Conservation (phyloP, 2,888 invertebrate genomes). For the Flexamia atlantica region DNA sequence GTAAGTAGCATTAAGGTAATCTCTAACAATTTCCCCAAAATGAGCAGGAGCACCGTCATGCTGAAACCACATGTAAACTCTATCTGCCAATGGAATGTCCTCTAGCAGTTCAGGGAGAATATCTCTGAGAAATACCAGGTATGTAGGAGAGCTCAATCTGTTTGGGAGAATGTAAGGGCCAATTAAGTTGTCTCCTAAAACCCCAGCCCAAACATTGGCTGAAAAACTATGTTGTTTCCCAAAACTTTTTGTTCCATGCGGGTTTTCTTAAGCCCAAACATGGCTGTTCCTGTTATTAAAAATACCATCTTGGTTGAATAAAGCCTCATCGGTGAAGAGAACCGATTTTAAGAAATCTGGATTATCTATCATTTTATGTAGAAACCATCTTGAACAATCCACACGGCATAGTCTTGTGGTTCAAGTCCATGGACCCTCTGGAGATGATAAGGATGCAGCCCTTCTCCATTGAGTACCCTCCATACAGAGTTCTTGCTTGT, state of each 20-base stretch:
- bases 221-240: constrained; percentile 24
- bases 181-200: constrained; percentile 24
- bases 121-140: constrained; percentile 2
- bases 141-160: not conserved
- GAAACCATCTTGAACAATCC: constrained; percentile 56
- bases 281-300: not conserved
- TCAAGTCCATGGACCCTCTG: constrained; percentile 44
- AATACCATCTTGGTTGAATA: constrained; percentile 5
- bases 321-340: constrained; percentile 25
- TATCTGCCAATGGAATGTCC: not conserved
- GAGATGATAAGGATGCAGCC: constrained; percentile 36
- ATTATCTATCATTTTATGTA: constrained; percentile 39
- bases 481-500: constrained; percentile 30
- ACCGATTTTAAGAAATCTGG: constrained; percentile 44
- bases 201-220: constrained; percentile 53
- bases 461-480: constrained; percentile 25
- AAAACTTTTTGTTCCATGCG: not conserved
- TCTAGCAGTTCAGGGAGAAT: constrained; percentile 17
- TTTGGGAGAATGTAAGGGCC: not conserved
- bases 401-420: constrained; percentile 31
- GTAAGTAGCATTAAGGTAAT: too few relatives aligned
- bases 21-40: too few relatives aligned
- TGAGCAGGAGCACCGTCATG: not conserved
- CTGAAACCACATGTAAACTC: not conserved
- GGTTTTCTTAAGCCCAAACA: constrained; percentile 53